Percentiles rank a stretch among this genome's conserved stretches.
phyloP scores from a whole-genome alignment of 2,797 vertebrate genomes.

The Tragelaphus eurycerus region DNA sequence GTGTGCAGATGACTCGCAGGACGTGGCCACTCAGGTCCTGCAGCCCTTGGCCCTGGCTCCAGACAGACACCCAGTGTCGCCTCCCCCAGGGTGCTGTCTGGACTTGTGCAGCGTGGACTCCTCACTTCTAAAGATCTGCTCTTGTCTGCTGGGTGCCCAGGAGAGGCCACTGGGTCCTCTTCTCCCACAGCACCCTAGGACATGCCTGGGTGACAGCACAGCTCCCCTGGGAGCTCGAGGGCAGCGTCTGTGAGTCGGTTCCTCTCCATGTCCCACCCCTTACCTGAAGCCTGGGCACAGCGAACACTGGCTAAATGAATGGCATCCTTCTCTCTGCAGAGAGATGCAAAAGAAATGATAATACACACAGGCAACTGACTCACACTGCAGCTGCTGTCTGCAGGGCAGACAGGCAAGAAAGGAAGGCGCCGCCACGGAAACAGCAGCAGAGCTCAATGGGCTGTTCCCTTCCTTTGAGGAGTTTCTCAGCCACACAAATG shows the following conservation, averaged over 20 bases:
- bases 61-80: background rate
- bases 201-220: no score
- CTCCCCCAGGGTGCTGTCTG: background rate
- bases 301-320: background rate
- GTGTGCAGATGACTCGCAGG: background rate
- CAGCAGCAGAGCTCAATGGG: background rate
- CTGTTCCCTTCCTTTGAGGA: background rate
- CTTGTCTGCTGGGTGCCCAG: background rate
- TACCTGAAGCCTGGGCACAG: background rate
- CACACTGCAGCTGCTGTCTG: constrained; percentile 8
- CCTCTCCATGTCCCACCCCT: background rate
- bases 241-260: background rate
- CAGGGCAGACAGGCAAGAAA: background rate
- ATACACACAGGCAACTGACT: background rate
- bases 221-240: background rate
- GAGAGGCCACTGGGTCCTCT: background rate
- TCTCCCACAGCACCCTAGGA: background rate
- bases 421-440: background rate
- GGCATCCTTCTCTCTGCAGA: background rate
- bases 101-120: background rate
- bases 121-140: background rate
- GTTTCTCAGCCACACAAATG: background rate
- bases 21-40: background rate
- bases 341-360: background rate
- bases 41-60: background rate